Evolutionary conservation across 2,888 invertebrate genomes (phyloP).

Genomic region (Phorcus lineatus): DNA sequence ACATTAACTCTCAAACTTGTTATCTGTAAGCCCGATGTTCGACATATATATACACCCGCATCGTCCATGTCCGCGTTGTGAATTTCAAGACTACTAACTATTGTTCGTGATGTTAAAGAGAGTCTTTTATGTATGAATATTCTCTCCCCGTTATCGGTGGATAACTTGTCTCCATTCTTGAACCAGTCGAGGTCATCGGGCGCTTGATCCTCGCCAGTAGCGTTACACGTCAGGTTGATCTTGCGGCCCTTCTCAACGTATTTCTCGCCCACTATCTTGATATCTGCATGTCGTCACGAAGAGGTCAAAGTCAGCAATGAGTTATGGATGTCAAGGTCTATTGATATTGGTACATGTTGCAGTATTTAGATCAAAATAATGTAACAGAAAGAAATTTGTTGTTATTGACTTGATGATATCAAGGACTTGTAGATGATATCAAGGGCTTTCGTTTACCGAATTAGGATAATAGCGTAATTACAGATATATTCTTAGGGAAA

Average conservation of each 20-base stretch:
- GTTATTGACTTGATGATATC: too few species aligned
- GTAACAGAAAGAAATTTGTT: too few species aligned
- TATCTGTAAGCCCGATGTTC: slow-evolving; percentile 52
- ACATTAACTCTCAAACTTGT: slow-evolving; percentile 57
- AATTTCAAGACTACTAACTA: slow-evolving; percentile 56
- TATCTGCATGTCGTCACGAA: slow-evolving; percentile 39
- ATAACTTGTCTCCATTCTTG: slow-evolving; percentile 49
- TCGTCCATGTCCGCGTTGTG: slow-evolving; percentile 51
- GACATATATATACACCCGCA: slow-evolving; percentile 59
- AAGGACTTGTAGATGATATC: too few species aligned
- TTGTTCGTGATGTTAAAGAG: slow-evolving; percentile 49
- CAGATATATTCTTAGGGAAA: too few species aligned
- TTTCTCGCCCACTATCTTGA: slow-evolving; percentile 44
- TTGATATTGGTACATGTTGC: too few species aligned
- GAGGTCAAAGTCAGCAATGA: too few species aligned
- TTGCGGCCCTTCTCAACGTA: slow-evolving; percentile 49
- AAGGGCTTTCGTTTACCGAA: too few species aligned
- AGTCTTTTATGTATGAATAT: slow-evolving; percentile 51
- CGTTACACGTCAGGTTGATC: slow-evolving; percentile 51
- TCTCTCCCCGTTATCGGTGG: slow-evolving; percentile 35
- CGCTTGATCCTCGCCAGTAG: slow-evolving; percentile 47
- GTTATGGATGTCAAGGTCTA: too few species aligned
- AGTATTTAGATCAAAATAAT: too few species aligned
- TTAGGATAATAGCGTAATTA: too few species aligned
- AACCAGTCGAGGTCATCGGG: slow-evolving; percentile 57